Conservation (phyloP, 35 echinoderm and acorn worm species). For the Heliocidaris erythrogramma region DNA sequence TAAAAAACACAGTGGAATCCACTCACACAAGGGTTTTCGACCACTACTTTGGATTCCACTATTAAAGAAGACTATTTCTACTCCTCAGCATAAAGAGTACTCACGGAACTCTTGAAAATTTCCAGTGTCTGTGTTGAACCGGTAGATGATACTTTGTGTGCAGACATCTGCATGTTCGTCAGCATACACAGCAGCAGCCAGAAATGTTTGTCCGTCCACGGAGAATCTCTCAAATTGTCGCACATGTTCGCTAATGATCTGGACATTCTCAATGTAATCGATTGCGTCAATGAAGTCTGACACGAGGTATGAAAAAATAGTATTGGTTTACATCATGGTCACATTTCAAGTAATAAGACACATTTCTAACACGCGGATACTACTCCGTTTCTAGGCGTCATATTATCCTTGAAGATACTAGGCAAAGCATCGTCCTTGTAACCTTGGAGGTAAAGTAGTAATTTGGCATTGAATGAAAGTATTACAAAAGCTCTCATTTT, state of each 20-base stretch:
- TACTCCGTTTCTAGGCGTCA: no score
- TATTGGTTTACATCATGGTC: not conserved
- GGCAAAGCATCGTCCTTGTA: no score
- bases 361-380: no score
- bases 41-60: no score
- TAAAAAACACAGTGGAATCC: no score
- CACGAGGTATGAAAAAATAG: not conserved
- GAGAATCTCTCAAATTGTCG: conserved; percentile 14
- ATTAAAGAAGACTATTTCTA: no score
- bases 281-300: conserved; percentile 38
- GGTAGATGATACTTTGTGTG: conserved; percentile 9
- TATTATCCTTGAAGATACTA: no score
- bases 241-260: not conserved
- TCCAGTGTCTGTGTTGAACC: not conserved
- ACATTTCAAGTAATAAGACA: no score
- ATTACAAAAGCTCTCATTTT: no score
- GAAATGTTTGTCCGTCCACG: not conserved
- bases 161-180: conserved; percentile 25
- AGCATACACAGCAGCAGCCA: conserved; percentile 13
- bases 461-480: no score
- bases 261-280: conserved; percentile 12
- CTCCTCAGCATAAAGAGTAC: not conserved
- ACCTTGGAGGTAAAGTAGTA: no score
- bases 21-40: no score
- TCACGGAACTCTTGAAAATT: conserved; percentile 28